Evolutionary conservation across 2,888 invertebrate species (phyloP).

Genomic region (Tachina lurida): DNA sequence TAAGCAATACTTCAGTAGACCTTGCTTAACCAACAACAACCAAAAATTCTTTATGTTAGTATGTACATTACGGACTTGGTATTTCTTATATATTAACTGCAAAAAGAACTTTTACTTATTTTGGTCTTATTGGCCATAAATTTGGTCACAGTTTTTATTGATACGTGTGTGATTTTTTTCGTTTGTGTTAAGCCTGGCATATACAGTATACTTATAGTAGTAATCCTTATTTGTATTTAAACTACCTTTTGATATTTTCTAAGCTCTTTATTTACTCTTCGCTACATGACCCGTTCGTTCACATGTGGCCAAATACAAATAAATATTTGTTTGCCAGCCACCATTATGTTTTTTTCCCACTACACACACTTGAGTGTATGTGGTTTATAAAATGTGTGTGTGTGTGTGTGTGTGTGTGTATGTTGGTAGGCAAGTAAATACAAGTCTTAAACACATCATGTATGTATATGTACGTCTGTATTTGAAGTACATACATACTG

Average conservation of each 20-base stretch:
- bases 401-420: neutral
- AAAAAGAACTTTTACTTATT: no score
- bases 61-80: no score
- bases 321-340: conserved; percentile 60
- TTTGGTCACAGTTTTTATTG: no score
- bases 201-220: no score
- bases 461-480: neutral
- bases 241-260: neutral
- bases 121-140: no score
- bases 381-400: neutral
- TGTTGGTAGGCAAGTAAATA: conserved; percentile 21
- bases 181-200: neutral
- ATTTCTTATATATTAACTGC: no score
- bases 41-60: no score
- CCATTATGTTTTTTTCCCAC: conserved; percentile 58
- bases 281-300: conserved; percentile 11
- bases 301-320: conserved; percentile 51
- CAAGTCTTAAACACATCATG: conserved; percentile 48
- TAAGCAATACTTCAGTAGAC: no score
- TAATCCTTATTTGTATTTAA: neutral
- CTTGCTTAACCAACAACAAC: no score
- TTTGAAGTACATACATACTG: neutral
- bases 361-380: conserved; percentile 24
- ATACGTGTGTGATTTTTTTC: neutral
- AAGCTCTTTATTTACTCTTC: neutral